Percentiles rank a stretch among this genome's conserved stretches.
Conservation (phyloP, 1,140 invertebrate genomes). For the Adoxophyes honmai region DNA sequence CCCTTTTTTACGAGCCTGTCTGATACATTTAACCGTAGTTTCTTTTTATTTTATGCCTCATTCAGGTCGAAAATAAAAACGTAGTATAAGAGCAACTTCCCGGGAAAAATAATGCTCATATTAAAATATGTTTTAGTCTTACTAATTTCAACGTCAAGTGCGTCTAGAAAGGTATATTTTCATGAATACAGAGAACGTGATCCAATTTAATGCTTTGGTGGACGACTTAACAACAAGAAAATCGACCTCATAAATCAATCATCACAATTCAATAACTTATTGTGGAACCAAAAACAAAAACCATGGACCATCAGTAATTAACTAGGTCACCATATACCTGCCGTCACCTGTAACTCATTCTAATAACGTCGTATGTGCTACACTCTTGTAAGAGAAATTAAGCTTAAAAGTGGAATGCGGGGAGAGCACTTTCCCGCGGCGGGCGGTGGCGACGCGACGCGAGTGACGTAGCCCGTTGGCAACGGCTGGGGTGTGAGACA, state of each 20-base stretch:
- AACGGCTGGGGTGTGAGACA: constrained; percentile 51
- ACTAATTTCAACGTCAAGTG: neutral
- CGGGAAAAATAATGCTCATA: neutral
- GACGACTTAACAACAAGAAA: neutral
- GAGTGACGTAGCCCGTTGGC: constrained; percentile 57
- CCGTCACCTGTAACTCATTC: constrained; percentile 32
- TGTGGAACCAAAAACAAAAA: neutral
- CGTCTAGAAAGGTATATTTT: too few species aligned
- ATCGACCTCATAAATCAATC: constrained; percentile 7
- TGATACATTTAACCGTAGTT: neutral
- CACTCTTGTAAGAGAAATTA: constrained; percentile 36
- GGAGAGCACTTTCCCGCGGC: constrained; percentile 40
- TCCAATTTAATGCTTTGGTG: too few species aligned
- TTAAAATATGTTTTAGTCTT: too few species aligned
- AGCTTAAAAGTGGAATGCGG: constrained; percentile 35
- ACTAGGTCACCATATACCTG: constrained; percentile 42
- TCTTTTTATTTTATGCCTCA: constrained; percentile 8
- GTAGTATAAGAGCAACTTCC: constrained; percentile 1
- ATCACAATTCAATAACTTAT: neutral
- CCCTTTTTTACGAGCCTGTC: neutral
- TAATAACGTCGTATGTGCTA: constrained; percentile 25
- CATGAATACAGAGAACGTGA: too few species aligned
- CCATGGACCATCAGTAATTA: constrained; percentile 25
- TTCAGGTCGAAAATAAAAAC: neutral
- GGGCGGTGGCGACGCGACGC: constrained; percentile 30